Evolutionary conservation across 2,797 vertebrate species (phyloP).

Genomic region (Adrianichthys oophorus): DNA sequence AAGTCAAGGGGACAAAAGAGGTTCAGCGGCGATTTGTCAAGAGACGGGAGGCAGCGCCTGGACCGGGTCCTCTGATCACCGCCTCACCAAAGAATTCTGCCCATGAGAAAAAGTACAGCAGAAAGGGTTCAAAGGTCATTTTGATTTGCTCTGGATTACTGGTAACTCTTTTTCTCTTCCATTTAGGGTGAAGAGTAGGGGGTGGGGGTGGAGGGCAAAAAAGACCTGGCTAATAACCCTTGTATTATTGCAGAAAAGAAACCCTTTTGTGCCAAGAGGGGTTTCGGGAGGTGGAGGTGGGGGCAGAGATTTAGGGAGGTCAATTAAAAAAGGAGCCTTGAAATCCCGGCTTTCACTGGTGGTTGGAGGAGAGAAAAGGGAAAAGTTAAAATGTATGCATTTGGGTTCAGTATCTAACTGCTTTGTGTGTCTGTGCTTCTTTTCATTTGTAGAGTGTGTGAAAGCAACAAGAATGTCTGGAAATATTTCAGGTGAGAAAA

Average conservation of each 20-base stretch:
- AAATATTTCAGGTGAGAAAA: constrained; percentile 47
- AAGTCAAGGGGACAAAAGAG: constrained; percentile 88
- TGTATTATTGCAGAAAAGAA: constrained; percentile 75
- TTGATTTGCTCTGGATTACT: constrained; percentile 89
- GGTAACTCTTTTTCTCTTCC: constrained; percentile 71
- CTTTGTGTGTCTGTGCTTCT: constrained; percentile 41
- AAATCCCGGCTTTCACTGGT: constrained; percentile 80
- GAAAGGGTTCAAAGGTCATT: constrained; percentile 91
- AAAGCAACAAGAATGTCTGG: constrained; percentile 19
- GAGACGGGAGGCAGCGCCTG: constrained; percentile 87
- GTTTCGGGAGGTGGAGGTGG: constrained; percentile 44
- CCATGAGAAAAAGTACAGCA: constrained; percentile 90
- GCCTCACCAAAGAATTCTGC: constrained; percentile 83
- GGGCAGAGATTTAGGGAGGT: constrained; percentile 60
- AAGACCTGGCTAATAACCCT: constrained; percentile 84
- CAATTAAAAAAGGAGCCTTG: constrained; percentile 75
- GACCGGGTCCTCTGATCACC: constrained; percentile 85
- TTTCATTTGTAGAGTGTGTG: constrained; percentile 55
- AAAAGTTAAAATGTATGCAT: constrained; percentile 68
- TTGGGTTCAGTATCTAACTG: constrained; percentile 43
- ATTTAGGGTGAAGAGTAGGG: constrained; percentile 33
- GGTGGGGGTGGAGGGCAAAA: constrained; percentile 59
- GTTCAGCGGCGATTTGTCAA: constrained; percentile 92
- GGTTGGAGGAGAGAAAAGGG: constrained; percentile 37
- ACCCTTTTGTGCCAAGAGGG: constrained; percentile 79